phyloP scores from a whole-genome alignment of 2,113 vertebrate species.

The Gyps fulvus region DNA sequence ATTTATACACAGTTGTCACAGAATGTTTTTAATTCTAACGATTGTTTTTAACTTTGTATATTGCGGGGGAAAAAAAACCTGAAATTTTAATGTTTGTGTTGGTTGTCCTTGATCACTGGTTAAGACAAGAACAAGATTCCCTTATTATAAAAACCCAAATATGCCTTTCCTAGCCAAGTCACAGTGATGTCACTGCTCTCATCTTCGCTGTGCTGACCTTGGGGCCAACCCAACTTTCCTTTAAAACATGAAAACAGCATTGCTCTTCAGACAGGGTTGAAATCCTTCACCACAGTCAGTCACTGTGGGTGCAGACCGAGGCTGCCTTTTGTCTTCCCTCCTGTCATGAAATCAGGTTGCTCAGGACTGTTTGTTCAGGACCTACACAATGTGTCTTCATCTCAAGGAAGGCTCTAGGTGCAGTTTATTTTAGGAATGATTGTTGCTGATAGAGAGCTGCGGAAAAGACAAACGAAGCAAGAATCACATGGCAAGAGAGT shows the following conservation, averaged over 20 bases:
- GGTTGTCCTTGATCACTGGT: conserved; percentile 12
- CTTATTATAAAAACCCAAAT: background rate
- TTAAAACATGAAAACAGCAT: background rate
- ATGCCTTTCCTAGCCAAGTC: background rate
- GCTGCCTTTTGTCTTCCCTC: background rate
- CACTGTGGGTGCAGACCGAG: background rate
- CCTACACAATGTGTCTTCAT: background rate
- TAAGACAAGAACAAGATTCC: background rate
- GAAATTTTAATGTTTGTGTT: conserved; percentile 54
- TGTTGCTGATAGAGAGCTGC: background rate
- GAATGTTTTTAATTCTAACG: conserved; percentile 43
- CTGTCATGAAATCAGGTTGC: background rate
- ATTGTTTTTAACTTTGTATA: conserved; percentile 25
- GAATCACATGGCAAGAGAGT: background rate
- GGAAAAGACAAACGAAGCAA: background rate
- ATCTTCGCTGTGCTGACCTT: background rate
- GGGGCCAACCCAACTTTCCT: background rate
- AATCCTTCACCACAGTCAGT: background rate
- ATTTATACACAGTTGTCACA: conserved; percentile 42
- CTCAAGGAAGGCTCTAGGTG: background rate
- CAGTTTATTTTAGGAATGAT: background rate
- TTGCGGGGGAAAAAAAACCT: background rate
- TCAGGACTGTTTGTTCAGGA: background rate
- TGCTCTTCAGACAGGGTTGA: background rate
- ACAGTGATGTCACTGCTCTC: background rate